phyloP scores from a whole-genome alignment of 2,113 vertebrate species.

The Trichomycterus rosablanca region DNA sequence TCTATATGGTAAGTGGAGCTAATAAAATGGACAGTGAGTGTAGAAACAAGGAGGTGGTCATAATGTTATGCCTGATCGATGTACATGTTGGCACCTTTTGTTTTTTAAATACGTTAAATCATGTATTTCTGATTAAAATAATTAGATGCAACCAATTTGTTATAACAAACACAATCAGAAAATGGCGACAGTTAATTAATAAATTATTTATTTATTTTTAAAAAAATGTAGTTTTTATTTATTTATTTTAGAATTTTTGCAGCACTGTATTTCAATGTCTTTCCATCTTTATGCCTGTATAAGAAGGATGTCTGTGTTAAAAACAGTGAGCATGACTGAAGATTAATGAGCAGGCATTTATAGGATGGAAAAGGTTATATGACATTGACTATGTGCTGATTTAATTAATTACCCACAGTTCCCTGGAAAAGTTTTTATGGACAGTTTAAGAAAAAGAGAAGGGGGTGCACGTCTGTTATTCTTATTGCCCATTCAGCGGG shows the following conservation, averaged over 20 bases:
- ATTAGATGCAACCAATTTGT: too few relatives aligned
- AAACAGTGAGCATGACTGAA: not conserved
- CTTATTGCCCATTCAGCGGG: slow-evolving; percentile 30
- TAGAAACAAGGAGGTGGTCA: too few relatives aligned
- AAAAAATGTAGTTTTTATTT: slow-evolving; percentile 46
- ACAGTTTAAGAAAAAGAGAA: slow-evolving; percentile 24
- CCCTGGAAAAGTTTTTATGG: slow-evolving; percentile 40
- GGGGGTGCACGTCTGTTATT: slow-evolving; percentile 31
- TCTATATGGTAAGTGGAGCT: too few relatives aligned
- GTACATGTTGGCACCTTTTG: too few relatives aligned
- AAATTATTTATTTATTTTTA: slow-evolving; percentile 34
- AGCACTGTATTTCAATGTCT: not conserved
- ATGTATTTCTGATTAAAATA: too few relatives aligned
- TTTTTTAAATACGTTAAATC: too few relatives aligned
- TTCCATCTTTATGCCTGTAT: not conserved
- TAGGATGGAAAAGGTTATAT: slow-evolving; percentile 29
- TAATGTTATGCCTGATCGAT: too few relatives aligned
- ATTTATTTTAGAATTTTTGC: slow-evolving; percentile 41
- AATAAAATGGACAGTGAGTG: too few relatives aligned
- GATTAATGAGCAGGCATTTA: slow-evolving; percentile 19
- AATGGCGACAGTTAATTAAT: too few relatives aligned
- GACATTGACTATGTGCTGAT: slow-evolving; percentile 40
- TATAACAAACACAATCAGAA: too few relatives aligned
- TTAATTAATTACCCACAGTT: slow-evolving; percentile 39
- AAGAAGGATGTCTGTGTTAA: slow-evolving; percentile 33